Evolutionary conservation across 2,797 vertebrate genomes (phyloP).

Genomic region (Chaunax sp.): DNA sequence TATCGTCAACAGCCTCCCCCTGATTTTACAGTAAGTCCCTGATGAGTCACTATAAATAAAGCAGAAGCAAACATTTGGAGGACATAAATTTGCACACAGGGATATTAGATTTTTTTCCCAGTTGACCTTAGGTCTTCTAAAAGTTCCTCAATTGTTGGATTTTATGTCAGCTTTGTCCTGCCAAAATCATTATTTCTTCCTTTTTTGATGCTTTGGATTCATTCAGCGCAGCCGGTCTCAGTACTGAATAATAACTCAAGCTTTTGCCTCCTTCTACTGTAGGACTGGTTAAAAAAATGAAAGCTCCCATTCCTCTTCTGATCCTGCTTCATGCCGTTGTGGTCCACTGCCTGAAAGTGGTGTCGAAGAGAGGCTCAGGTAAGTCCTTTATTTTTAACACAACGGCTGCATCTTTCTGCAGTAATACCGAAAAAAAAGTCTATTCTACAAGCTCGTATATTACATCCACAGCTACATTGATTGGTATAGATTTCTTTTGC

Average conservation of each 20-base stretch:
- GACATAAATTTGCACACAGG: constrained; percentile 14
- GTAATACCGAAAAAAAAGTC: neutral
- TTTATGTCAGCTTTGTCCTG: constrained; percentile 19
- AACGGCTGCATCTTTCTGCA: neutral
- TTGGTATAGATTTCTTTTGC: constrained; percentile 3
- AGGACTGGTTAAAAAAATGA: constrained; percentile 91
- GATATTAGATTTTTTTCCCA: constrained; percentile 13
- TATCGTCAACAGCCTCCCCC: constrained; percentile 47
- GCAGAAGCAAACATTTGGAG: constrained; percentile 19
- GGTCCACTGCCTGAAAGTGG: constrained; percentile 94
- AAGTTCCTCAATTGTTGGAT: constrained; percentile 39
- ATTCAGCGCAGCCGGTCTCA: constrained; percentile 10
- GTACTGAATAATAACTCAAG: constrained; percentile 37
- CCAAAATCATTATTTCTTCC: constrained; percentile 21
- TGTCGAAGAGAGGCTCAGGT: constrained; percentile 98
- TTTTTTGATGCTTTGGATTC: constrained; percentile 21
- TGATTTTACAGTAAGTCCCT: constrained; percentile 54
- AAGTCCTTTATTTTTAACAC: constrained; percentile 69
- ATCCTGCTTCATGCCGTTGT: constrained; percentile 92
- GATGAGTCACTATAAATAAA: constrained; percentile 48
- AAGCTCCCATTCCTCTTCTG: constrained; percentile 92
- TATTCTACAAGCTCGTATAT: neutral
- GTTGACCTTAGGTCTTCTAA: constrained; percentile 28
- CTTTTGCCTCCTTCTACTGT: constrained; percentile 55
- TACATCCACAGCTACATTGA: constrained; percentile 9